Base-by-base conservation (phyloP, 2,113 vertebrate genomes). In the Triplophysa rosa region DNA sequence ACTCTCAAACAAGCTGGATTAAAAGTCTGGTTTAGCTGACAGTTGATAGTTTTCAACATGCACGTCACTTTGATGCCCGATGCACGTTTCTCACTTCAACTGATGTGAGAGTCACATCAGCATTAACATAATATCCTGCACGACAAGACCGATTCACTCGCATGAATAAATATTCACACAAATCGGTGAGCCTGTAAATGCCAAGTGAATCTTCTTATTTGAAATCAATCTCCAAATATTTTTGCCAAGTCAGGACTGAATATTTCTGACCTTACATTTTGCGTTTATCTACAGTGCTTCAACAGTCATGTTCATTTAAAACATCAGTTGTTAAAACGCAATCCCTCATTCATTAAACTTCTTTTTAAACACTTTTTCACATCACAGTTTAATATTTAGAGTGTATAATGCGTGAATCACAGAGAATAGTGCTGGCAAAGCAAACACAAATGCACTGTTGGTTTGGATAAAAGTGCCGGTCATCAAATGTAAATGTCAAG, bases 101-200 rank as follows among this genome's bases (percentile, higher is more conserved):
- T 23, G 29, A 12, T 14, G 47, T 16, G 19, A 21, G 26, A 47
- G 58, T 63, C 40, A 26, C 47, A 29, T 74, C 58, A 6, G 59
- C 2, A 74, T 74, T 74, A 74, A 19, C 40, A 26, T 74, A 74
- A 74, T 49, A 63, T 63, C 63, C 19, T 47, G 58, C 23, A 74
- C 62, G 72, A 63, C 40, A 12, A 47, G 58, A 10, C 9, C 4
- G 72, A 74, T 26, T 74, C 58, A 26, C 72, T 47, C 0, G 10
- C 40, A 49, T 47, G 59, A 58, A 58, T 59, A 62, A 62, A 62
- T 62, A 74, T 10, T 47, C 23, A 19, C 9, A 7, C 21, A 74
- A 62, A 23, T 63, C 9, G 2, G 71, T 62, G 24, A 74, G 58
- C 59, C 45, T 37, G n/a, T 37, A 71, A 71, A 58, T 21, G n/a